These are phyloP conservation scores for Eremobia ochroleuca DNA, from an alignment of 2,888 invertebrate species.

Conservation along the genomic window DNA sequence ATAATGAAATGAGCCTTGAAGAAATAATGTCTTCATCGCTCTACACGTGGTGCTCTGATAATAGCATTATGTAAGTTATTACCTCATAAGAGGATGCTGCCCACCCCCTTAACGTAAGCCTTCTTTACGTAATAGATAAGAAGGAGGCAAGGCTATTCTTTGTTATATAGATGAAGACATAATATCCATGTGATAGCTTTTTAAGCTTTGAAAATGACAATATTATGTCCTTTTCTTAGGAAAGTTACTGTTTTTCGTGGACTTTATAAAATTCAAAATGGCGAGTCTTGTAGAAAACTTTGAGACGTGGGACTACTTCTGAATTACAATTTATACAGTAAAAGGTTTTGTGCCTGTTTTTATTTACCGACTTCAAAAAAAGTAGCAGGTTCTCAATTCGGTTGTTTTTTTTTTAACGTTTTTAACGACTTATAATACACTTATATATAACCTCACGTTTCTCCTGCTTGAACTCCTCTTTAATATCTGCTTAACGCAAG, in stretches of 20 bases:
- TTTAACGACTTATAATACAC: no score
- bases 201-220: neutral
- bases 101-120: neutral
- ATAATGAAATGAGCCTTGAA: constrained; percentile 18
- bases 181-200: neutral
- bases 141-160: neutral
- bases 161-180: neutral
- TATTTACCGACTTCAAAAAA: no score
- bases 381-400: no score
- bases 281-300: neutral
- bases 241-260: no score
- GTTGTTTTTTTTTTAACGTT: no score
- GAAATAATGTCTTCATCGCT: constrained; percentile 22
- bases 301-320: neutral
- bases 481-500: neutral
- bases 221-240: neutral
- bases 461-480: no score
- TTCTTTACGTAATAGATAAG: constrained; percentile 1
- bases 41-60: constrained; percentile 37
- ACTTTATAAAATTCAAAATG: neutral
- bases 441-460: neutral
- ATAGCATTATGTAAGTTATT: constrained; percentile 38
- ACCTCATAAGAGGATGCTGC: constrained; percentile 20
- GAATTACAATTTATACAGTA: neutral
- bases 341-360: neutral